Conservation (phyloP, 1,140 invertebrate species). For the Caerostris extrusa region DNA sequence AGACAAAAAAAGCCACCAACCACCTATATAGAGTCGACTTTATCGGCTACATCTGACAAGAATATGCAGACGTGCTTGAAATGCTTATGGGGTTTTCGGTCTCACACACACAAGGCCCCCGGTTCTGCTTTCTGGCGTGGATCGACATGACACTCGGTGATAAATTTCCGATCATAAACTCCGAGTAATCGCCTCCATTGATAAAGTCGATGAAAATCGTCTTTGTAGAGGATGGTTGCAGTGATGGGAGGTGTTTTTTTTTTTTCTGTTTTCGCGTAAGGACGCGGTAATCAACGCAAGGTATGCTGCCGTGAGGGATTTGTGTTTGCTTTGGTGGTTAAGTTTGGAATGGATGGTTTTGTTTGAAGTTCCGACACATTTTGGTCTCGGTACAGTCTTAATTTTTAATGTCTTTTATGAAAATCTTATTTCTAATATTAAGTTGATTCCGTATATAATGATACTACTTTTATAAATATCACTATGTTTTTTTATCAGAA, state of each 20-base stretch:
- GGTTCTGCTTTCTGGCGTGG: not conserved
- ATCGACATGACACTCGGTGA: conserved; percentile 55
- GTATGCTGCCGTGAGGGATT: not conserved
- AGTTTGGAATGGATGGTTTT: not conserved
- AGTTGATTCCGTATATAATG: no score
- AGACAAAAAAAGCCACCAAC: not conserved
- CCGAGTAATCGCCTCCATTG: conserved; percentile 12
- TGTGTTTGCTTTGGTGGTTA: not conserved
- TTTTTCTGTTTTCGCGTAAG: not conserved
- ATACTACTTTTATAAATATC: no score
- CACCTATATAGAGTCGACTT: not conserved
- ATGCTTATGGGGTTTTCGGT: not conserved
- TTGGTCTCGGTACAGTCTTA: no score
- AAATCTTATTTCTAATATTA: no score
- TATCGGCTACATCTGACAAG: conserved; percentile 28
- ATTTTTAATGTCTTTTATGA: no score
- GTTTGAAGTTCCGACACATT: not conserved
- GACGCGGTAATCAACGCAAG: not conserved
- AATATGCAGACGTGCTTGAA: not conserved
- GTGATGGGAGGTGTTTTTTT: not conserved
- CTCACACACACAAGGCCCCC: not conserved
- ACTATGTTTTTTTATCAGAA: no score
- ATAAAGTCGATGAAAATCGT: conserved; percentile 36
- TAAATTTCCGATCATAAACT: conserved; percentile 55
- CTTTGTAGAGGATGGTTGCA: not conserved